phyloP scores from a whole-genome alignment of 2,888 invertebrate genomes.

The Euphydryas editha region DNA sequence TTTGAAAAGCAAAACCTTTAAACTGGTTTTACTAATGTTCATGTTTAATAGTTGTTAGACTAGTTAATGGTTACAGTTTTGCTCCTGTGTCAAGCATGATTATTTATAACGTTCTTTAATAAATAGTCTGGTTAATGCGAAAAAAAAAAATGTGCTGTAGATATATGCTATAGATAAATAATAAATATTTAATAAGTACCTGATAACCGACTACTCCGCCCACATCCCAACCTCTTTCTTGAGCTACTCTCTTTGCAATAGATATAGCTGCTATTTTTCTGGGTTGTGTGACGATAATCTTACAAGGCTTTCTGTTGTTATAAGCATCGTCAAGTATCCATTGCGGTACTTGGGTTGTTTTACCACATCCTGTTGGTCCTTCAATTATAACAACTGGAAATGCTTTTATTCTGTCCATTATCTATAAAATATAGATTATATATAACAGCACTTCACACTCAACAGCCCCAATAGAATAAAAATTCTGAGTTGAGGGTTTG shows the following conservation, averaged over 20 bases:
- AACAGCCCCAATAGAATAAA: no score
- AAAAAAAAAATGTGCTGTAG: no score
- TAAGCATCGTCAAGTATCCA: slow-evolving; percentile 93
- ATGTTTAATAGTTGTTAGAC: no score
- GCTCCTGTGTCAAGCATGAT: no score
- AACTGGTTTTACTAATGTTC: no score
- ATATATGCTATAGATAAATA: not conserved
- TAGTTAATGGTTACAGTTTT: no score
- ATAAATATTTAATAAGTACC: slow-evolving; percentile 70
- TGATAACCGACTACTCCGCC: slow-evolving; percentile 95
- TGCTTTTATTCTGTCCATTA: slow-evolving; percentile 86
- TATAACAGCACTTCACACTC: not conserved
- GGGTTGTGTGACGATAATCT: slow-evolving; percentile 96
- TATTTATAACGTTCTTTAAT: no score
- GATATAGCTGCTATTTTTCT: slow-evolving; percentile 96
- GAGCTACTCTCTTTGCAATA: slow-evolving; percentile 92
- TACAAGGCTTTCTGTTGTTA: slow-evolving; percentile 86
- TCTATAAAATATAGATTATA: slow-evolving; percentile 68
- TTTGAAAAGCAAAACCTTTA: no score
- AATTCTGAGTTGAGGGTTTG: no score
- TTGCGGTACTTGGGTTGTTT: slow-evolving; percentile 95
- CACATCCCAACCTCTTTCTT: slow-evolving; percentile 91
- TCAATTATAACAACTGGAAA: slow-evolving; percentile 92
- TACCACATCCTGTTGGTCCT: slow-evolving; percentile 98
- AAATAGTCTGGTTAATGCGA: no score